Evolutionary conservation across 1,140 invertebrate species (phyloP).

Genomic region (Melitaea cinxia): DNA sequence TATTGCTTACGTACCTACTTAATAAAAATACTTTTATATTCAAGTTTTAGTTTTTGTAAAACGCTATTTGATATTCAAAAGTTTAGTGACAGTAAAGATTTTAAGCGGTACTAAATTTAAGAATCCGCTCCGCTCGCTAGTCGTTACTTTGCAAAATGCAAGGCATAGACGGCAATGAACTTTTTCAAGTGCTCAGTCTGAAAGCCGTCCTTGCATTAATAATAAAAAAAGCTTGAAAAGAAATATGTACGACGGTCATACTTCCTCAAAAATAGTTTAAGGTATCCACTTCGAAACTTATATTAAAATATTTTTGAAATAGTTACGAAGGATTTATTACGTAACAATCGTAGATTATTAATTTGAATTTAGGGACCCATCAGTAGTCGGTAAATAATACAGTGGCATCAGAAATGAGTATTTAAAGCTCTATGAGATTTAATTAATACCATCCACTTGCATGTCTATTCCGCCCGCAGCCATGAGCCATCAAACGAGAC

Average conservation of each 20-base stretch:
- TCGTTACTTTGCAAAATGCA: constrained; percentile 27
- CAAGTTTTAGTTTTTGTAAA: not conserved
- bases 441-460: constrained; percentile 55
- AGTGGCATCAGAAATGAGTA: constrained; percentile 29
- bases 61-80: not conserved
- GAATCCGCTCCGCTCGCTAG: constrained; percentile 9
- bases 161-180: constrained; percentile 27
- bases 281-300: constrained; percentile 9
- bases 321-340: too few species aligned
- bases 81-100: not conserved
- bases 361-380: too few species aligned
- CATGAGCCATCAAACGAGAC: constrained; percentile 58
- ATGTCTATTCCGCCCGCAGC: constrained; percentile 38
- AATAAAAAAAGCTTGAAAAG: constrained; percentile 28
- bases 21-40: too few species aligned
- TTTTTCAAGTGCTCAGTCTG: constrained; percentile 31
- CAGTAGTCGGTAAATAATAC: constrained; percentile 10
- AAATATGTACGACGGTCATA: constrained; percentile 13
- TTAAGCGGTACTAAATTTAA: constrained; percentile 6
- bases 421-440: constrained; percentile 53
- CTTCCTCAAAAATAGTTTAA: not conserved
- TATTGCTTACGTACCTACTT: not conserved
- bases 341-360: too few species aligned
- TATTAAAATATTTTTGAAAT: not conserved
- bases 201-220: constrained; percentile 34